phyloP scores from a whole-genome alignment of 2,797 vertebrate genomes.

The Pithecia hirsuta region DNA sequence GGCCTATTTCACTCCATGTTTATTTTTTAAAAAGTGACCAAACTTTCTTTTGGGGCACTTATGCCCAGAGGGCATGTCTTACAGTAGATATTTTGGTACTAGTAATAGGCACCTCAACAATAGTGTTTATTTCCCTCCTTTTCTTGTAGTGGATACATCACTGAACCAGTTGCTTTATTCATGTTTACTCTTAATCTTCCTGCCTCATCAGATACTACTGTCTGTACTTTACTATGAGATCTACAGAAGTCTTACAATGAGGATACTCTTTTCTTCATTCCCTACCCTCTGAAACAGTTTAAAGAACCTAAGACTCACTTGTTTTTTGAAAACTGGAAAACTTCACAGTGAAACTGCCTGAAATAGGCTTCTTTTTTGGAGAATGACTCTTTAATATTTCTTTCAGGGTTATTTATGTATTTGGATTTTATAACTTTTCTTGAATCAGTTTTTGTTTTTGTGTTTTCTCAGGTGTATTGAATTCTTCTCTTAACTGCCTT shows the following conservation, averaged over 20 bases:
- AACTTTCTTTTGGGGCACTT: neutral
- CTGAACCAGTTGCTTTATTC: neutral
- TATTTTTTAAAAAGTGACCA: neutral
- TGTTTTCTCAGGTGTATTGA: neutral
- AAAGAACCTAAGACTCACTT: neutral
- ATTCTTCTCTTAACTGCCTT: neutral
- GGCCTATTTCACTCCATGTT: neutral
- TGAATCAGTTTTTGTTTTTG: neutral
- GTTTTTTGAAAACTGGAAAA: neutral
- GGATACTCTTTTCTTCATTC: neutral
- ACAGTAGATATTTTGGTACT: neutral
- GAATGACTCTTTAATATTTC: neutral
- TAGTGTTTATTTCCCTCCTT: neutral
- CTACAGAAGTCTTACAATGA: neutral
- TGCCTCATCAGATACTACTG: neutral
- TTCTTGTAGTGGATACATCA: neutral
- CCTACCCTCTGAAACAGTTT: neutral
- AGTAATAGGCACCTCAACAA: neutral
- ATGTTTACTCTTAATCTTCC: neutral
- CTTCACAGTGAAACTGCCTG: neutral
- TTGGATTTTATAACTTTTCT: neutral
- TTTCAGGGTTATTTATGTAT: neutral
- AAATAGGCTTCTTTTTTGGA: neutral
- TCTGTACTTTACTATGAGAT: neutral
- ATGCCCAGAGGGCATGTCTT: neutral